These are phyloP conservation scores for Caenorhabditis sp. DNA, from an alignment of 2,888 invertebrate species.

Conservation along the genomic window DNA sequence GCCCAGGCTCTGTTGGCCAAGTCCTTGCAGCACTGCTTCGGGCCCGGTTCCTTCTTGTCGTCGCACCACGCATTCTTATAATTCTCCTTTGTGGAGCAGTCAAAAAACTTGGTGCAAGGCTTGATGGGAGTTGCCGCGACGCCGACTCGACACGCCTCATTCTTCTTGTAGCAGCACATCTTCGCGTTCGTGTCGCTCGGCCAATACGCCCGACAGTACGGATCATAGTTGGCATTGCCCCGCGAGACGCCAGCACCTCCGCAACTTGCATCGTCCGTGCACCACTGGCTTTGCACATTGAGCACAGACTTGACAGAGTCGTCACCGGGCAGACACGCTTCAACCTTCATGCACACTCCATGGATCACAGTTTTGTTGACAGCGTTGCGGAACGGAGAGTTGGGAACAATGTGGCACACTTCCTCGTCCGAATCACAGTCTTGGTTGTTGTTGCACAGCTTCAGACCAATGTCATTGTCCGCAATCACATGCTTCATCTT, in stretches of 20 bases:
- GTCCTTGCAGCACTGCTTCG: slow-evolving; percentile 28
- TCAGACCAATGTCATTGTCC: slow-evolving; percentile 2
- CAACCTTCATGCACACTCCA: slow-evolving; percentile 14
- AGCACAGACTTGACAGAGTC: neutral
- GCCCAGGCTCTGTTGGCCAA: neutral
- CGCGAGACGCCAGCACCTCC: slow-evolving; percentile 9
- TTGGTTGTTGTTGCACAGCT: slow-evolving; percentile 8
- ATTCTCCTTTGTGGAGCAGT: slow-evolving; percentile 7
- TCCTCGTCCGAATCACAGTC: slow-evolving; percentile 17
- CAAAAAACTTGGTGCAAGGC: slow-evolving; percentile 8
- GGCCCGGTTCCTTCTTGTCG: neutral
- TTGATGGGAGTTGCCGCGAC: slow-evolving; percentile 15
- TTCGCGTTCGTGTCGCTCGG: neutral
- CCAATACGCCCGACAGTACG: slow-evolving; percentile 11
- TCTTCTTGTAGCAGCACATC: slow-evolving; percentile 35
- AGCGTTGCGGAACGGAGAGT: neutral
- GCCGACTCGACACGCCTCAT: slow-evolving; percentile 13
- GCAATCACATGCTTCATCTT: slow-evolving; percentile 22
- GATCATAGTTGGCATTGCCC: slow-evolving; percentile 7
- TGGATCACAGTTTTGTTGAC: neutral
- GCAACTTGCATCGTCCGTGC: neutral
- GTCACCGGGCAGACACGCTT: neutral
- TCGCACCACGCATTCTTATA: slow-evolving; percentile 30
- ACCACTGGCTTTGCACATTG: slow-evolving; percentile 6
- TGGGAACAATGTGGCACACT: slow-evolving; percentile 18